A percentile compares a stretch with the other conserved stretches of the same genome.
Evolutionary conservation across 2,113 vertebrate species (phyloP).

Genomic region (Uria aalge): DNA sequence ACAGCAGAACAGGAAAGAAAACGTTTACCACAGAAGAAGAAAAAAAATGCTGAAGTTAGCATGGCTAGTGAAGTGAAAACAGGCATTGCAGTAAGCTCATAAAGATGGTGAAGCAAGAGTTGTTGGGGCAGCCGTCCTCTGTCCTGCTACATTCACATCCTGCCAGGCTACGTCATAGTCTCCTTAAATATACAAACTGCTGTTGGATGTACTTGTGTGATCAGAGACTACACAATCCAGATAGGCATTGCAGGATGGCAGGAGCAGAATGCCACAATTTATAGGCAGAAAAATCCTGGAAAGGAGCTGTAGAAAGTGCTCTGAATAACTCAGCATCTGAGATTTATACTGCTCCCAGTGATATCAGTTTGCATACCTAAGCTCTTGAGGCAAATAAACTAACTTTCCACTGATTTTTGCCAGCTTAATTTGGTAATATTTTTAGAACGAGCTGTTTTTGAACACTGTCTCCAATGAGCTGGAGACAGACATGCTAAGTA

Average conservation of each 20-base stretch:
- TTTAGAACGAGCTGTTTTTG: slow-evolving; percentile 20
- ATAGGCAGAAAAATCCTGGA: slow-evolving; percentile 17
- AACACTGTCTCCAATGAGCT: not conserved
- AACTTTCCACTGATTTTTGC: not conserved
- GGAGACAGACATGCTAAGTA: not conserved
- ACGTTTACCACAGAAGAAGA: not conserved
- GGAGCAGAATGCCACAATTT: not conserved
- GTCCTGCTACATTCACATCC: not conserved
- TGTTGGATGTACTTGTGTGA: not conserved
- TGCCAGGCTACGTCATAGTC: not conserved
- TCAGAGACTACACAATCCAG: slow-evolving; percentile 3
- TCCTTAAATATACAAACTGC: not conserved
- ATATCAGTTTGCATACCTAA: not conserved
- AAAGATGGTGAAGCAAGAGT: not conserved
- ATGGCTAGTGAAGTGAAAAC: not conserved
- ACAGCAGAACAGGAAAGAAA: not conserved
- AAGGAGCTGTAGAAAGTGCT: not conserved
- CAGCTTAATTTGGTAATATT: not conserved
- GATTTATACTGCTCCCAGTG: not conserved
- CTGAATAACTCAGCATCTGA: not conserved
- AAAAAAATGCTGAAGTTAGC: not conserved
- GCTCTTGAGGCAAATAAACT: not conserved
- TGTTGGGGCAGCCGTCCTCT: not conserved
- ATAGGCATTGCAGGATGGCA: not conserved
- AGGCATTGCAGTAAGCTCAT: not conserved